phyloP scores from a whole-genome alignment of 2,888 invertebrate genomes.

The Dryobota labecula region DNA sequence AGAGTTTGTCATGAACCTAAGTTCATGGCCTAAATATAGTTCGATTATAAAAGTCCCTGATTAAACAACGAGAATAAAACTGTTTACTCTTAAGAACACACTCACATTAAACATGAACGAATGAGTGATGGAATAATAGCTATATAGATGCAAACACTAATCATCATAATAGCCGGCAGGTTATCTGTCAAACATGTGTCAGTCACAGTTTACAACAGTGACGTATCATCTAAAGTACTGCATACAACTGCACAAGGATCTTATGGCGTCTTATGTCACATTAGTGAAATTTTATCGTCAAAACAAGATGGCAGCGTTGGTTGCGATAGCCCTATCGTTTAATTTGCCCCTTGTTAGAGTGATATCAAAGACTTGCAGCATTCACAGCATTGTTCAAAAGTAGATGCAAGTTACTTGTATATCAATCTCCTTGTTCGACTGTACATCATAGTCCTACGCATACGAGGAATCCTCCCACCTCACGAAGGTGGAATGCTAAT shows the following conservation, averaged over 20 bases:
- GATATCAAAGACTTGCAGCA: background rate
- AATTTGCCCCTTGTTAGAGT: background rate
- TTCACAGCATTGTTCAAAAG: background rate
- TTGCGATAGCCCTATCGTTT: background rate
- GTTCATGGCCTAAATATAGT: background rate
- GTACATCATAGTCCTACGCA: constrained; percentile 25
- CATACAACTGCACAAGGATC: no score
- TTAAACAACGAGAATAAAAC: background rate
- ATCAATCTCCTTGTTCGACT: background rate
- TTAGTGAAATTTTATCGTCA: background rate
- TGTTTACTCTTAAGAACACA: no score
- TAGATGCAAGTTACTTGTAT: background rate
- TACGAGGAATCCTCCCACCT: constrained; percentile 18
- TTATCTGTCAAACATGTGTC: background rate
- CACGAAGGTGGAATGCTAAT: constrained; percentile 34
- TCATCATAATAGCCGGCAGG: background rate
- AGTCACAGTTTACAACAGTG: background rate
- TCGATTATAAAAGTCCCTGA: background rate
- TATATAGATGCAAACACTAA: background rate
- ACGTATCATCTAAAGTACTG: background rate
- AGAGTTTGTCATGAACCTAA: background rate
- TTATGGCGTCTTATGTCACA: background rate
- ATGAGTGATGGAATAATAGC: background rate
- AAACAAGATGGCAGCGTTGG: background rate
- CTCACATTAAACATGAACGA: no score